phyloP scores from a whole-genome alignment of 2,888 invertebrate species.

The Adelphocoris suturalis region DNA sequence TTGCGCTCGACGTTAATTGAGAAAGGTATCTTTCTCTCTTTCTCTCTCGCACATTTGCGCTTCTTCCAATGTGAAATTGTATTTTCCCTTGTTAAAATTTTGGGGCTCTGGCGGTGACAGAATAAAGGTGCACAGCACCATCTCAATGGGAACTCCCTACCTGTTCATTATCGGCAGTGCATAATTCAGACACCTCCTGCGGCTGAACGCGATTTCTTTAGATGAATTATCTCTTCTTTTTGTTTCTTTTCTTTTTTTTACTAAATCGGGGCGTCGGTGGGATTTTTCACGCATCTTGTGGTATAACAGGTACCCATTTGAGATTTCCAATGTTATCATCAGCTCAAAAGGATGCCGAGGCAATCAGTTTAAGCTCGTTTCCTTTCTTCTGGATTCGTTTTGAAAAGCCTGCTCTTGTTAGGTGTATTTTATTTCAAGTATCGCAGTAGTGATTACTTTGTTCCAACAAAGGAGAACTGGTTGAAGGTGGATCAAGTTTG shows the following conservation, averaged over 20 bases:
- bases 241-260: not conserved
- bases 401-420: not conserved
- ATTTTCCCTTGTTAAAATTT: conserved; percentile 47
- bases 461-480: not conserved
- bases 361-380: not conserved
- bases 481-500: not conserved
- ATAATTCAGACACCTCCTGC: conserved; percentile 34
- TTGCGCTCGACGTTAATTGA: conserved; percentile 59
- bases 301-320: conserved; percentile 29
- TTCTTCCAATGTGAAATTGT: conserved; percentile 14
- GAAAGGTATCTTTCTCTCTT: not conserved
- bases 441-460: not conserved
- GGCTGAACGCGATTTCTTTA: conserved; percentile 5
- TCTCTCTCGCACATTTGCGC: not conserved
- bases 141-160: conserved; percentile 17
- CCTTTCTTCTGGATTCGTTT: not conserved
- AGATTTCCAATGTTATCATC: not conserved
- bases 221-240: conserved; percentile 2
- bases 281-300: conserved; percentile 12
- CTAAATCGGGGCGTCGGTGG: not conserved
- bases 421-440: not conserved
- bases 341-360: conserved; percentile 4
- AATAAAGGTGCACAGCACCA: conserved; percentile 10
- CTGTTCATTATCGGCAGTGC: conserved; percentile 52
- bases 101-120: conserved; percentile 23